Conservation (phyloP, 2,888 invertebrate genomes). For the Nudaria mundana region DNA sequence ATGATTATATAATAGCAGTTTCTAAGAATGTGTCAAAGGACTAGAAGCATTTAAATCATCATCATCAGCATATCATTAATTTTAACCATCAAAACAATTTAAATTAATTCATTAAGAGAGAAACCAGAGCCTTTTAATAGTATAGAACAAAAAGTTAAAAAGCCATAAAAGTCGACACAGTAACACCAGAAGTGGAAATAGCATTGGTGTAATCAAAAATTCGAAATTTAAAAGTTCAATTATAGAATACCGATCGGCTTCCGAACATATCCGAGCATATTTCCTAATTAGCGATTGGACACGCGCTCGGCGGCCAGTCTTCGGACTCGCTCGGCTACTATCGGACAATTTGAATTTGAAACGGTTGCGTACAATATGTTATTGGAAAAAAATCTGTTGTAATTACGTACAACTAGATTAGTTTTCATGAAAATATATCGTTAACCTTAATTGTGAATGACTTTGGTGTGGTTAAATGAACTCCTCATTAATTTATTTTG, state of each 20-base stretch:
- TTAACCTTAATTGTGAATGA: constrained; percentile 33
- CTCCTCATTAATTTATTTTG: too few relatives aligned
- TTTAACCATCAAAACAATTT: not conserved
- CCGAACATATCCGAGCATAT: constrained; percentile 64
- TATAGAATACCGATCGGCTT: constrained; percentile 73
- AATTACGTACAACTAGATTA: constrained; percentile 44
- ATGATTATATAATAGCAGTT: not conserved
- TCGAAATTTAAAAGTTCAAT: constrained; percentile 74
- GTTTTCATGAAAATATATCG: constrained; percentile 48
- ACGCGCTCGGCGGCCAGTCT: constrained; percentile 70
- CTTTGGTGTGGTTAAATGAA: constrained; percentile 22
- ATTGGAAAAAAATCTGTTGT: constrained; percentile 32
- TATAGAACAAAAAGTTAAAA: constrained; percentile 31
- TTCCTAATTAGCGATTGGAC: constrained; percentile 80
- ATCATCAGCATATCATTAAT: too few relatives aligned
- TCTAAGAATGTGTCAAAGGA: too few relatives aligned
- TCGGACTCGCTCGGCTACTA: constrained; percentile 58
- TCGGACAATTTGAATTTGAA: constrained; percentile 75
- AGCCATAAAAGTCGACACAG: constrained; percentile 49
- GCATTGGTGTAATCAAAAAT: constrained; percentile 68
- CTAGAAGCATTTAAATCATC: too few relatives aligned
- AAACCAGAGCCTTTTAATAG: constrained; percentile 17
- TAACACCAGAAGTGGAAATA: constrained; percentile 67
- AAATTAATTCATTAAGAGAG: not conserved
- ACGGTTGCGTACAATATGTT: constrained; percentile 55